Evolutionary conservation across 2,888 invertebrate species (phyloP).

Genomic region (Hypselothyrea guttata): DNA sequence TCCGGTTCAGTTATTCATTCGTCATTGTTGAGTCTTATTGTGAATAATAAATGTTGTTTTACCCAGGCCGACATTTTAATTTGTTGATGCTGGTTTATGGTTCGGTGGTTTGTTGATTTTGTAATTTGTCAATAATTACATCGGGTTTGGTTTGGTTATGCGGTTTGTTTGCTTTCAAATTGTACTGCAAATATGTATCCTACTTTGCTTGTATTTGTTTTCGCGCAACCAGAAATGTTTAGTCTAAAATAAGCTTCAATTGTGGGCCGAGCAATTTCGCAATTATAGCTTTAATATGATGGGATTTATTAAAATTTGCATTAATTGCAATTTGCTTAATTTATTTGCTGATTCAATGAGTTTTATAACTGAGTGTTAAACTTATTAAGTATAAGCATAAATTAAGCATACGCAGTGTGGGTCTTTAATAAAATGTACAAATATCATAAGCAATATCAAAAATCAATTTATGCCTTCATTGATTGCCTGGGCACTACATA

Average conservation of each 20-base stretch:
- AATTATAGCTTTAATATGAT: too few species aligned
- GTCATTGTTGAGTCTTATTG: constrained; percentile 65
- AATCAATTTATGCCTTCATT: background rate
- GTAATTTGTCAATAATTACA: constrained; percentile 72
- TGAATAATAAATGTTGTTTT: constrained; percentile 69
- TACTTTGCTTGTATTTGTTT: constrained; percentile 24
- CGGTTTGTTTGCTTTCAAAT: constrained; percentile 51
- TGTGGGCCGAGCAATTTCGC: too few species aligned
- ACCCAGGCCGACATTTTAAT: constrained; percentile 66
- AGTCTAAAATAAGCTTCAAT: constrained; percentile 10
- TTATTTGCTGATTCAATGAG: too few species aligned
- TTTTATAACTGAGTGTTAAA: too few species aligned
- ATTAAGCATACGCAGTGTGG: too few species aligned
- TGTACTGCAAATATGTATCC: constrained; percentile 22
- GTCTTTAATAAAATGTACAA: too few species aligned
- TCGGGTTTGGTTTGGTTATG: constrained; percentile 44
- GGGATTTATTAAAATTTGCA: too few species aligned
- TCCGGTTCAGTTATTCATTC: constrained; percentile 47
- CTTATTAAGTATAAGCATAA: too few species aligned
- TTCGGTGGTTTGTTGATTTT: constrained; percentile 70
- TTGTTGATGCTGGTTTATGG: constrained; percentile 69
- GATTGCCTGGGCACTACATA: too few species aligned
- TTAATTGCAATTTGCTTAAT: too few species aligned
- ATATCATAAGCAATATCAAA: too few species aligned
- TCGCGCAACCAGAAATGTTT: constrained; percentile 2